A percentile compares a stretch with the other conserved stretches of the same genome.
These are phyloP conservation scores for Cottoperca gobio DNA, from an alignment of 2,797 vertebrate genomes.

Conservation along the genomic window DNA sequence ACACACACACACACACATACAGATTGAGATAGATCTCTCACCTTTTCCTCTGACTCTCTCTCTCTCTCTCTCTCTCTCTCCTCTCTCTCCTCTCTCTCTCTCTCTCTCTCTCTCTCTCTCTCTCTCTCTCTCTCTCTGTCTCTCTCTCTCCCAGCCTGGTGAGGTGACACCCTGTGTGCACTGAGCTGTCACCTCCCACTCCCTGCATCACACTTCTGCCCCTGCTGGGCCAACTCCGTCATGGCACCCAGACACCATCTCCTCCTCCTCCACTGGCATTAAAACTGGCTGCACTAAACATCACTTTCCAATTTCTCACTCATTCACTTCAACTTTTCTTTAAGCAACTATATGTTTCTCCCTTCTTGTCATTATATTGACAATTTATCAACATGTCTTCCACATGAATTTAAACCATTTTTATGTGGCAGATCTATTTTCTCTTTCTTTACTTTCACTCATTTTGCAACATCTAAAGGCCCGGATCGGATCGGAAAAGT, in stretches of 20 bases:
- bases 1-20: slow-evolving; percentile 1
- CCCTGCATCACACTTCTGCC: slow-evolving; percentile 81
- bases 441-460: too few species aligned
- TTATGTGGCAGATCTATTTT: too few species aligned
- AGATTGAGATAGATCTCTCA: slow-evolving; percentile 57
- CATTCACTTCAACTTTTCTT: slow-evolving; percentile 30
- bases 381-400: not conserved
- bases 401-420: not conserved
- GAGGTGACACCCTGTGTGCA: slow-evolving; percentile 75
- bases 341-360: not conserved
- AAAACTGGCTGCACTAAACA: slow-evolving; percentile 30
- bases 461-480: too few species aligned
- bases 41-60: slow-evolving; percentile 56
- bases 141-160: slow-evolving; percentile 52
- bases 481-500: too few species aligned
- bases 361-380: not conserved
- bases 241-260: slow-evolving; percentile 68
- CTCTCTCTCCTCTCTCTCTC: slow-evolving; percentile 18
- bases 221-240: slow-evolving; percentile 77
- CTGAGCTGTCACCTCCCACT: slow-evolving; percentile 81
- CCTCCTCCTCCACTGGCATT: slow-evolving; percentile 45
- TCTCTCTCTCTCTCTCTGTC: slow-evolving; percentile 30
- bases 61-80: slow-evolving; percentile 35
- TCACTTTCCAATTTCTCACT: slow-evolving; percentile 39
- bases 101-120: slow-evolving; percentile 7